These are phyloP conservation scores for Palloptera scutellata DNA, from an alignment of 2,888 invertebrate genomes.

Conservation along the genomic window DNA sequence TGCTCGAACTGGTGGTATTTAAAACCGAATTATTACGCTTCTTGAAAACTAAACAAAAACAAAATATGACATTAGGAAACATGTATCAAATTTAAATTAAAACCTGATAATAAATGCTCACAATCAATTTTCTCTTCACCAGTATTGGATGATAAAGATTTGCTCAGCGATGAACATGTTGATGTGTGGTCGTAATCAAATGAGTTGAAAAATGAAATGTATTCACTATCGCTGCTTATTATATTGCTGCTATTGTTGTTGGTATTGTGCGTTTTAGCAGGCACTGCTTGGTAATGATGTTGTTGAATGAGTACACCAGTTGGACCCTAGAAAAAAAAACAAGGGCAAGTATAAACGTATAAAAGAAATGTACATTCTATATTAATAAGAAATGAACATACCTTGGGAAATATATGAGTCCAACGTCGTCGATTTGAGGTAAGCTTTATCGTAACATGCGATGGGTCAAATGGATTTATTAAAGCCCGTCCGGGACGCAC, in stretches of 20 bases:
- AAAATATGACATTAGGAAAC: neutral
- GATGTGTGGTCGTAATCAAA: constrained; percentile 60
- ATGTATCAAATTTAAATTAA: neutral
- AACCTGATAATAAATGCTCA: constrained; percentile 39
- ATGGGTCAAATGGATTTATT: constrained; percentile 98
- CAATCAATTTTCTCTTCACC: constrained; percentile 53
- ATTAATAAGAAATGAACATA: constrained; percentile 30
- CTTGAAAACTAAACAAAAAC: constrained; percentile 47
- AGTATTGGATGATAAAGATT: constrained; percentile 47
- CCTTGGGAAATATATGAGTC: constrained; percentile 97
- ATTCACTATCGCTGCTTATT: constrained; percentile 46
- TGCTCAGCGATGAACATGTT: constrained; percentile 53
- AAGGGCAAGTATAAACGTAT: constrained; percentile 20
- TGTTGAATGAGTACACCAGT: constrained; percentile 91
- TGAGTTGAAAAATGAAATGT: constrained; percentile 51
- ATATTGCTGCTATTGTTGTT: constrained; percentile 43
- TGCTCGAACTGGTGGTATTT: constrained; percentile 39
- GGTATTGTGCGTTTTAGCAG: constrained; percentile 59
- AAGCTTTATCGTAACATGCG: constrained; percentile 93
- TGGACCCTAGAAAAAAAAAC: constrained; percentile 69
- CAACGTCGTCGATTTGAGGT: constrained; percentile 95
- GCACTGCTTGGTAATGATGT: constrained; percentile 90
- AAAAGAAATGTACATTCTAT: constrained; percentile 17
- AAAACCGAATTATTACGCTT: constrained; percentile 53
- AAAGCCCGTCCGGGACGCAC: constrained; percentile 82